Conservation (phyloP, 2,113 vertebrate species). For the Centropristis striata region DNA sequence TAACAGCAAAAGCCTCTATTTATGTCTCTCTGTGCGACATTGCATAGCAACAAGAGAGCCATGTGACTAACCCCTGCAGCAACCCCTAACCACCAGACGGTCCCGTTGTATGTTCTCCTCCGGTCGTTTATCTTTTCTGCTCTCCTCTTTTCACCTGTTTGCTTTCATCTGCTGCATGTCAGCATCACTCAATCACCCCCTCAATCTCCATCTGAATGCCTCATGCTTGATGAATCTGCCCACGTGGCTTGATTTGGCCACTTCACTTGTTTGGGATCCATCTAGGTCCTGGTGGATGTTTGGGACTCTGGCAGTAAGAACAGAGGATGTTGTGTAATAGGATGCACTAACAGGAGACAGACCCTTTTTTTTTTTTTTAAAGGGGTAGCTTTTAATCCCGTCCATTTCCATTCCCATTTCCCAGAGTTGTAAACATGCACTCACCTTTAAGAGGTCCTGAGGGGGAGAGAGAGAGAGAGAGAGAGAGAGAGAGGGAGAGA, state of each 20-base stretch:
- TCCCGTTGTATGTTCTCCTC: slow-evolving; percentile 11
- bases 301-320: slow-evolving; percentile 19
- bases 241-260: slow-evolving; percentile 47
- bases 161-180: slow-evolving; percentile 34
- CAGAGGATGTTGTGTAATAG: slow-evolving; percentile 38
- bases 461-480: slow-evolving; percentile 2
- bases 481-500: neutral
- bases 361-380: slow-evolving; percentile 42
- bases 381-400: slow-evolving; percentile 30
- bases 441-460: slow-evolving; percentile 62
- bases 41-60: slow-evolving; percentile 66
- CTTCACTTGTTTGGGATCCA: slow-evolving; percentile 44
- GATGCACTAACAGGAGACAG: slow-evolving; percentile 21
- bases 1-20: slow-evolving; percentile 58
- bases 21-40: slow-evolving; percentile 53
- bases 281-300: slow-evolving; percentile 31
- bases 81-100: slow-evolving; percentile 11
- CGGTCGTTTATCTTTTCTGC: slow-evolving; percentile 8
- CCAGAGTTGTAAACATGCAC: slow-evolving; percentile 51
- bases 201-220: slow-evolving; percentile 41
- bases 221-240: slow-evolving; percentile 46
- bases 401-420: slow-evolving; percentile 40
- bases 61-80: slow-evolving; percentile 57
- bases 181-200: slow-evolving; percentile 42
- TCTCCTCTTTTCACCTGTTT: slow-evolving; percentile 23